Percentiles rank a stretch among this genome's conserved stretches.
phyloP scores from a whole-genome alignment of 2,797 vertebrate genomes.

The Phoxinus dragarum region DNA sequence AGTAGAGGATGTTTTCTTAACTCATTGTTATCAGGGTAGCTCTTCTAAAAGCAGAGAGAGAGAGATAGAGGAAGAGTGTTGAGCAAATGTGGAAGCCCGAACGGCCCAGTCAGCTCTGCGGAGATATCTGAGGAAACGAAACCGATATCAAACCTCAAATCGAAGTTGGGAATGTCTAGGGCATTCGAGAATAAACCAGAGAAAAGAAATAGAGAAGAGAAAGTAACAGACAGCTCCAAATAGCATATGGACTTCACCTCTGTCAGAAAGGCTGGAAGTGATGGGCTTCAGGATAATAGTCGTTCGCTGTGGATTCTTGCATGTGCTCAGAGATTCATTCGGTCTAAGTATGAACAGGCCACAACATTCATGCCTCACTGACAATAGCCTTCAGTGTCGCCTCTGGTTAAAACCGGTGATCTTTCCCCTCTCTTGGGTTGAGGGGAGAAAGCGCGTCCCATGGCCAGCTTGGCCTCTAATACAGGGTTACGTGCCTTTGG shows the following conservation, averaged over 20 bases:
- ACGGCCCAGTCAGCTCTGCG: slow-evolving; percentile 5
- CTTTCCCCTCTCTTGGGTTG: slow-evolving; percentile 33
- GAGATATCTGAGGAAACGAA: slow-evolving; percentile 38
- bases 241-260: slow-evolving; percentile 19
- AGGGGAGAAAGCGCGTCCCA: slow-evolving; percentile 14
- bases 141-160: slow-evolving; percentile 17
- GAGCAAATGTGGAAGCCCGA: slow-evolving; percentile 35
- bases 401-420: slow-evolving; percentile 41
- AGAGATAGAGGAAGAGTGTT: slow-evolving; percentile 37
- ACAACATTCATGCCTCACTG: slow-evolving; percentile 17
- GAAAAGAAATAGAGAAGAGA: slow-evolving; percentile 51
- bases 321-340: slow-evolving; percentile 38
- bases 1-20: slow-evolving; percentile 43
- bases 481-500: slow-evolving; percentile 48
- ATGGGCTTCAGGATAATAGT: slow-evolving; percentile 1
- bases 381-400: slow-evolving; percentile 45
- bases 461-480: slow-evolving; percentile 34
- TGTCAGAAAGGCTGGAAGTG: slow-evolving; percentile 8
- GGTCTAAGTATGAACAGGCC: slow-evolving; percentile 41
- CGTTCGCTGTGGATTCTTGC: slow-evolving; percentile 36
- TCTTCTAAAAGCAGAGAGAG: slow-evolving; percentile 4
- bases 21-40: slow-evolving; percentile 29
- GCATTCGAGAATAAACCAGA: slow-evolving; percentile 10
- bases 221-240: slow-evolving; percentile 32
- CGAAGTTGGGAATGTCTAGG: slow-evolving; percentile 17